These are phyloP conservation scores for Aphis craccivora DNA, from an alignment of 1,140 invertebrate genomes.

Conservation along the genomic window DNA sequence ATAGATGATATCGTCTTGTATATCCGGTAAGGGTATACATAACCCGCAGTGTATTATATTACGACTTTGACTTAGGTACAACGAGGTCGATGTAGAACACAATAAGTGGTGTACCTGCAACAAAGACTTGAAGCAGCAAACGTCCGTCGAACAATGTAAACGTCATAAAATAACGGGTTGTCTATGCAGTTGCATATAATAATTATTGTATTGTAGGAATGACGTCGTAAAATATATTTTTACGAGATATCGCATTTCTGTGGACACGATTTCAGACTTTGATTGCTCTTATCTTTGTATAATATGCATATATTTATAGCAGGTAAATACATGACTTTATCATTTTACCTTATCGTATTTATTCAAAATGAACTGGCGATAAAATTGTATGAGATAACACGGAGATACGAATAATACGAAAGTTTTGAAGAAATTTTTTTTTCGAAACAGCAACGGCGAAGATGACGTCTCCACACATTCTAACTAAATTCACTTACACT, in stretches of 20 bases:
- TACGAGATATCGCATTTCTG: neutral
- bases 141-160: neutral
- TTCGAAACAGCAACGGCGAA: neutral
- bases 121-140: neutral
- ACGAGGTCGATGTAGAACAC: neutral
- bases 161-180: slow-evolving; percentile 4
- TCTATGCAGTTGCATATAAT: neutral
- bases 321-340: neutral
- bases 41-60: neutral
- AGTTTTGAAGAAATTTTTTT: neutral
- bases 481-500: neutral
- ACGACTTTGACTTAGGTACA: neutral
- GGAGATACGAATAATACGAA: neutral
- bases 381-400: neutral
- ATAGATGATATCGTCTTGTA: neutral
- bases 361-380: neutral
- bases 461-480: neutral
- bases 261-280: neutral
- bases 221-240: slow-evolving; percentile 4
- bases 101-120: neutral
- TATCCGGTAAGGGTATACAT: neutral
- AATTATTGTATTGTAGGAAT: neutral
- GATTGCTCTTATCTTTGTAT: neutral
- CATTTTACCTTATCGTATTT: neutral
- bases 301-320: neutral